phyloP scores from a whole-genome alignment of 2,797 vertebrate genomes.

The Microcaecilia unicolor region DNA sequence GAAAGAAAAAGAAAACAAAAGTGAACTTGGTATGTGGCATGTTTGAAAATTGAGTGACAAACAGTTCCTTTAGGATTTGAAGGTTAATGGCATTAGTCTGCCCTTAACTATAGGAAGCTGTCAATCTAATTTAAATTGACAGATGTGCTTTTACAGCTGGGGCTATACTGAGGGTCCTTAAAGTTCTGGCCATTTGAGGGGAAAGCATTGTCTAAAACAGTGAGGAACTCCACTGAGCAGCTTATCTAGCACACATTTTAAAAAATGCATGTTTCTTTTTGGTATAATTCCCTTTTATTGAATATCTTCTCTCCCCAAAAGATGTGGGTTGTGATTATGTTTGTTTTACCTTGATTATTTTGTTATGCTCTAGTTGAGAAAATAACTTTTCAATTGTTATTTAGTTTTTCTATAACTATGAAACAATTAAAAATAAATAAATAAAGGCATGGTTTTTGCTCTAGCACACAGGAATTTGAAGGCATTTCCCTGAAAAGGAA shows the following conservation, averaged over 20 bases:
- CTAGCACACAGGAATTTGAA: slow-evolving; percentile 6
- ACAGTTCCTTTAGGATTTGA: slow-evolving; percentile 24
- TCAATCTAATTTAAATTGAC: slow-evolving; percentile 33
- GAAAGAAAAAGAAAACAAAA: background rate
- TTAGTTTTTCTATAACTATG: too few species aligned
- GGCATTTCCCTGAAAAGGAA: background rate
- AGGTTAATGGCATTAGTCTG: slow-evolving; percentile 39
- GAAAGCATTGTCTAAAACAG: slow-evolving; percentile 21
- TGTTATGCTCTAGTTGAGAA: too few species aligned
- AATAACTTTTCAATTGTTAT: too few species aligned
- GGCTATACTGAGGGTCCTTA: slow-evolving; percentile 8
- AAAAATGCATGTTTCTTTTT: too few species aligned
- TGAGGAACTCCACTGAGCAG: slow-evolving; percentile 13
- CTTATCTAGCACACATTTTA: slow-evolving; percentile 19
- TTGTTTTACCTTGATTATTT: too few species aligned
- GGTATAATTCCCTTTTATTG: too few species aligned
- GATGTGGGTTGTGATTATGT: too few species aligned
- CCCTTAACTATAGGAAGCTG: slow-evolving; percentile 31
- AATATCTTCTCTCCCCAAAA: too few species aligned
- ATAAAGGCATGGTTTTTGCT: slow-evolving; percentile 13
- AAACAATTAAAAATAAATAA: too few species aligned
- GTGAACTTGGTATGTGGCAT: slow-evolving; percentile 2
- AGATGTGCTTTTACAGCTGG: slow-evolving; percentile 42
- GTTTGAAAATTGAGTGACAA: slow-evolving; percentile 22
- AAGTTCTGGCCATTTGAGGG: slow-evolving; percentile 15